Percentiles rank a stretch among this genome's conserved stretches.
These are phyloP conservation scores for Mergus octosetaceus DNA, from an alignment of 2,797 vertebrate genomes.

Conservation along the genomic window DNA sequence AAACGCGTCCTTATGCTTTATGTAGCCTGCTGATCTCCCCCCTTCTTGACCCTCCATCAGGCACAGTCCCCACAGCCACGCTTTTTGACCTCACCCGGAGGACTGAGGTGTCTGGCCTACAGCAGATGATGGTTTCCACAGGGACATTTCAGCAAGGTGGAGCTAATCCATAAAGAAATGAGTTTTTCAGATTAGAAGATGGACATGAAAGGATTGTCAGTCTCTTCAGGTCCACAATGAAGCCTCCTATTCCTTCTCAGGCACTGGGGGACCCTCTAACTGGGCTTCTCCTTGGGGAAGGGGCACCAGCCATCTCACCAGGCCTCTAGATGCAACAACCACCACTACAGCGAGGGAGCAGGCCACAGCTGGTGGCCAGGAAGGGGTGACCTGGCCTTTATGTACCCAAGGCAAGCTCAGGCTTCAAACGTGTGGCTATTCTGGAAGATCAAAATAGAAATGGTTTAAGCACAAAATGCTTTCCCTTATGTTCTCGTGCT, in stretches of 20 bases:
- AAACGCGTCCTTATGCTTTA: neutral
- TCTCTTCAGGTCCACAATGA: neutral
- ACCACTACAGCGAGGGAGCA: neutral
- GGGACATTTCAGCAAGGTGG: neutral
- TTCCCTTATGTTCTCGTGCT: neutral
- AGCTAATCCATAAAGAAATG: neutral
- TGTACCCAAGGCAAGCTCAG: neutral
- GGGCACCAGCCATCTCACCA: neutral
- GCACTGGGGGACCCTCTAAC: neutral
- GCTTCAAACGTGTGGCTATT: neutral
- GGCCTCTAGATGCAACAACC: neutral
- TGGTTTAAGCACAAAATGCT: neutral
- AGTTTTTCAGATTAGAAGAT: neutral
- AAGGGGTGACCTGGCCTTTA: neutral
- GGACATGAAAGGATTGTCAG: neutral
- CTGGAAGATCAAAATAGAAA: neutral
- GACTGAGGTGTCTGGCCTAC: neutral
- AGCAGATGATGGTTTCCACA: neutral
- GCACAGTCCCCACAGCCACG: neutral
- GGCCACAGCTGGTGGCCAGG: neutral
- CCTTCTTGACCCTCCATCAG: neutral
- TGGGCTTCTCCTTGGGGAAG: neutral
- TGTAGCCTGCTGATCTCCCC: neutral
- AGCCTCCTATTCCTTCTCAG: neutral
- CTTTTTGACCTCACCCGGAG: neutral